Conservation (phyloP, 2,797 vertebrate genomes). For the Pangasius mekongensis region DNA sequence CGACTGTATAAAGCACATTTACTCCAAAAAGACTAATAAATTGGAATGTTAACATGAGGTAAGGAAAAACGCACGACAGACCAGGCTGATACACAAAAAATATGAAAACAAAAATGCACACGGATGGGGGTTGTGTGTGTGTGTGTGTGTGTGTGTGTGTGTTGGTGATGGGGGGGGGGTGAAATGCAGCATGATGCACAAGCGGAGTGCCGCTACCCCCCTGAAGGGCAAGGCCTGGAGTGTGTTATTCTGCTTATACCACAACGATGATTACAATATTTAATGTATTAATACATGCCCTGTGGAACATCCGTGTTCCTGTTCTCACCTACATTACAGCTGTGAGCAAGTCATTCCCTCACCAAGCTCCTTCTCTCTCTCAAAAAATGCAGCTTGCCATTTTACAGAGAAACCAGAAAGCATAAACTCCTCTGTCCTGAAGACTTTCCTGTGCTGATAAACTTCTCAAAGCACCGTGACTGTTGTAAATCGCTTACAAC, state of each 20-base stretch:
- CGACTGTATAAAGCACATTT: not conserved
- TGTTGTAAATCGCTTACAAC: not conserved
- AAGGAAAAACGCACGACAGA: not conserved
- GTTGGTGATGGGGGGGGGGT: no score
- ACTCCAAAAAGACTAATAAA: not conserved
- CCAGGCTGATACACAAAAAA: no score
- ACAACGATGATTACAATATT: not conserved
- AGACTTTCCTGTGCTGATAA: not conserved
- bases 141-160: no score
- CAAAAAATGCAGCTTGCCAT: not conserved
- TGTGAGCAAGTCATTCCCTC: not conserved
- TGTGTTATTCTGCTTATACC: not conserved
- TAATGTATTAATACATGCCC: not conserved
- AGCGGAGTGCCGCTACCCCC: no score
- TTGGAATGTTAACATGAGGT: not conserved
- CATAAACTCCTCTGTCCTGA: not conserved
- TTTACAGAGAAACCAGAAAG: not conserved
- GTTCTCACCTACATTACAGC: not conserved
- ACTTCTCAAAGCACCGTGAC: not conserved
- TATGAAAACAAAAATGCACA: no score
- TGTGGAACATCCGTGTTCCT: not conserved
- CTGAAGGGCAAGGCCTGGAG: not conserved
- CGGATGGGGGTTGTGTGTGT: no score
- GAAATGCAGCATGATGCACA: not conserved
- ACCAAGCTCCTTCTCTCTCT: not conserved